Base-by-base conservation (phyloP, 1,140 invertebrate genomes). In the Rhyzopertha dominica region DNA sequence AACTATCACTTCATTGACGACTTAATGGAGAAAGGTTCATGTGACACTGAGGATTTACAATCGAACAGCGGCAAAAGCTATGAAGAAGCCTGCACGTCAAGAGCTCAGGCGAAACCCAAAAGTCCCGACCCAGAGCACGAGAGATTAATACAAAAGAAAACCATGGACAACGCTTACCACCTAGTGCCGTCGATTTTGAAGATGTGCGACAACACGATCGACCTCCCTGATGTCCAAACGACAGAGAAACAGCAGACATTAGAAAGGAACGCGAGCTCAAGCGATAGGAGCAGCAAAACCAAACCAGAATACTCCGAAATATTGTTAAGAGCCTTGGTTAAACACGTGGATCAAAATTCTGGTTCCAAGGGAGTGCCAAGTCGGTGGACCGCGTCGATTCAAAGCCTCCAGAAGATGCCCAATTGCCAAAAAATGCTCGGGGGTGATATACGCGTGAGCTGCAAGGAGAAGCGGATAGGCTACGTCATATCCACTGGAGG, bases 401-500 rank as follows among this genome's bases (percentile, higher is more conserved):
- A 43, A 18, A 57, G 35, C 26, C 36, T 55, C 14, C 43, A 52
- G 46, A 53, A 49, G 20, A 47, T 46, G 40, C 32, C 55, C 14
- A 34, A 50, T 22, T 49, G 34, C 17, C 44, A 50, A 18, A 30
- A 30, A 19, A 47, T 62, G 24, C 20, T 56, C 42, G 48, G 51
- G 3, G 55, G 57, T 22, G 44, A 51, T 8, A 45, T 63, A 10
- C 37, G 45, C n/a, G 44, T 59, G 9, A 36, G 46, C 32, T 44
- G 40, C 24, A 44, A 47, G 32, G 48, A 59, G 24, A 46, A 49
- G 25, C n/a, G 47, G 5, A 38, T 48, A 25, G 25, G 32, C 17
- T 41, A 56, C 23, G 36, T 54, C 18, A 48, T 61, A 14, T 58
- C 57, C 7, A 40, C 54, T 13, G 56, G 54, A 16, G 61, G 62